Base-by-base conservation (phyloP, 2,797 vertebrate genomes). In the Neoniphon sammara region DNA sequence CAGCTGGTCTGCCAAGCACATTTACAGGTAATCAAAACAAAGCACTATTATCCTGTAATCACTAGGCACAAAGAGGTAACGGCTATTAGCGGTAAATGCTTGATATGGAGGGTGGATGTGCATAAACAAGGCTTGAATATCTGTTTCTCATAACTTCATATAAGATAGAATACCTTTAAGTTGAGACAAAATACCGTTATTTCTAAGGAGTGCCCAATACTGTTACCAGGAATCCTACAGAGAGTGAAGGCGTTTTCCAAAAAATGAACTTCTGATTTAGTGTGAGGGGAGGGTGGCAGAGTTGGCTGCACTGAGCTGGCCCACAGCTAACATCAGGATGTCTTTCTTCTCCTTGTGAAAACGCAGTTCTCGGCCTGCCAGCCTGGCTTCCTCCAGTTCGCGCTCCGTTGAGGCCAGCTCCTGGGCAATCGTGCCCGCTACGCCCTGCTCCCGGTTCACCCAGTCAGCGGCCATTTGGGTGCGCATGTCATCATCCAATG, bases 381-480 rank as follows among this genome's bases (percentile, higher is more conserved):
- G 94, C 61, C 98, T 93, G 7, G 98, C 97, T 5, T 97, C 96
- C 9, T 99, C 97, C 91, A 99, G 93, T 80, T 98, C 96, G 1
- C 96, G 92, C 87, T 98, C 97, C 0, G 97, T 97, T 0, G 94
- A 93, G 0, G 96, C 96, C 91, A 98, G 85, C 91, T 99, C 98
- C 66, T 96, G 91, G 39, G 91, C 92, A 0, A 99, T 94, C 3
- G 96, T 96, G 0, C 95, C 90, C 0, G 97, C 95, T 3, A 95
- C 69, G 34, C 84, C 92, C 90, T 98, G 97, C 80, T 99, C 98
- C 27, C 97, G 93, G 91, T 94, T 97, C 89, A 97, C 97, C 98
- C 98, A 99, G 91, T 99, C 98, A 27, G 96, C 94, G 0, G 97
- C 97, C 98, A 99, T 99, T 93, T 99, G 97, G 55, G 94, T 96